These are phyloP conservation scores for Temnothorax rugatulus DNA, from an alignment of 2,888 invertebrate species.

Conservation along the genomic window DNA sequence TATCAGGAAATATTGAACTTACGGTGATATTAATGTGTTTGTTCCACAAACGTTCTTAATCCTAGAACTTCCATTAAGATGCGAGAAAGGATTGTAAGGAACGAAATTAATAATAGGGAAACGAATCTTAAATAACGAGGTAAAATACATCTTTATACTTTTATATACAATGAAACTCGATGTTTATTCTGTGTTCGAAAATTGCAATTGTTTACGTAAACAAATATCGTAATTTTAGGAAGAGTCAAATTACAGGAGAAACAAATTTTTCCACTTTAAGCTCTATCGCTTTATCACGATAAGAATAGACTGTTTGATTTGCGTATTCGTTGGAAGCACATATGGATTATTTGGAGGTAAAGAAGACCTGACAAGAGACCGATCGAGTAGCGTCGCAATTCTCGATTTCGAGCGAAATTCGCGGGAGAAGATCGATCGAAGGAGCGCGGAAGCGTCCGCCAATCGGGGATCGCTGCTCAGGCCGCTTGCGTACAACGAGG, in stretches of 20 bases:
- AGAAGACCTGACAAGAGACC: too few species aligned
- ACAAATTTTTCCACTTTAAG: neutral
- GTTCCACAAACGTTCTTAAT: conserved; percentile 5
- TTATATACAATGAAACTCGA: neutral
- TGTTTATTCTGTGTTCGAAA: neutral
- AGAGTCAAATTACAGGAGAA: neutral
- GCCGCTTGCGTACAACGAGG: neutral
- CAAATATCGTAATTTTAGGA: neutral
- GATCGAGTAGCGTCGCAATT: neutral
- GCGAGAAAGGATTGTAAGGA: neutral
- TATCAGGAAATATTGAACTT: neutral
- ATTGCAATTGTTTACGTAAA: neutral
- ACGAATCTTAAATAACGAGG: conserved; percentile 14
- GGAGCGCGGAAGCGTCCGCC: neutral
- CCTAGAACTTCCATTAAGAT: neutral
- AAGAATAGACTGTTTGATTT: neutral
- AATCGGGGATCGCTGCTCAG: neutral
- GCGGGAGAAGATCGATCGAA: conserved; percentile 21
- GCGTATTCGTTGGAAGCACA: neutral
- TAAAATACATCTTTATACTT: conserved; percentile 4
- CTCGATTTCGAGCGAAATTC: neutral
- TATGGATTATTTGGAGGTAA: neutral
- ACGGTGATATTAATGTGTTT: neutral
- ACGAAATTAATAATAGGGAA: conserved; percentile 1
- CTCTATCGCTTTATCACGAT: neutral